Percentiles rank a stretch among this genome's conserved stretches.
phyloP scores from a whole-genome alignment of 2,888 invertebrate genomes.

The Pristionchus entomophagus region DNA sequence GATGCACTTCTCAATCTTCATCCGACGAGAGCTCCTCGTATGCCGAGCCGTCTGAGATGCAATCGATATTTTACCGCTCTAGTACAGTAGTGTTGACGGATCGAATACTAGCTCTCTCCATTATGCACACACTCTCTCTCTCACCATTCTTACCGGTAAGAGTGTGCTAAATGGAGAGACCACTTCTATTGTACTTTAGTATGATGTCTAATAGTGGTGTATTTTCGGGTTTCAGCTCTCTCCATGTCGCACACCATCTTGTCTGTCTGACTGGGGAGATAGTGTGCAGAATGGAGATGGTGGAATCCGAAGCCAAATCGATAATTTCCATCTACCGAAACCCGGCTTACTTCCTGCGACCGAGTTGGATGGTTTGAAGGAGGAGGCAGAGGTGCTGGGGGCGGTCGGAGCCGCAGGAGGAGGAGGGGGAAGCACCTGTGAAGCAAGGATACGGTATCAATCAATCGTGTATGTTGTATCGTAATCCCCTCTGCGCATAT shows the following conservation, averaged over 20 bases:
- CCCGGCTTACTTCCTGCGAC: not conserved
- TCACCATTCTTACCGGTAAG: not conserved
- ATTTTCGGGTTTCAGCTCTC: no score
- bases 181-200: no score
- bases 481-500: not conserved
- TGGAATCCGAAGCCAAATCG: not conserved
- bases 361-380: not conserved
- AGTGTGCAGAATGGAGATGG: not conserved
- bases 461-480: not conserved
- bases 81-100: no score
- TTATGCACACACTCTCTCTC: not conserved
- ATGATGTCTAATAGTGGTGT: no score
- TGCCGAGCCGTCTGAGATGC: not conserved
- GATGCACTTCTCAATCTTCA: not conserved
- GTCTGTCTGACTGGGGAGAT: no score
- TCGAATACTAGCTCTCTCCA: no score
- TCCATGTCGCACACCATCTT: no score
- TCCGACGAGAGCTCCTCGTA: conserved; percentile 1
- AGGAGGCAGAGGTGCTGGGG: not conserved
- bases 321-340: not conserved
- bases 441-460: not conserved
- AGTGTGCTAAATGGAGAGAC: no score
- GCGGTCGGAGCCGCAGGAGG: not conserved
- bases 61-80: not conserved
- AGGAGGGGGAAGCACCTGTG: not conserved